Percentiles rank a stretch among this genome's conserved stretches.
phyloP scores from a whole-genome alignment of 2,888 invertebrate species.

The Orthosia gothica region DNA sequence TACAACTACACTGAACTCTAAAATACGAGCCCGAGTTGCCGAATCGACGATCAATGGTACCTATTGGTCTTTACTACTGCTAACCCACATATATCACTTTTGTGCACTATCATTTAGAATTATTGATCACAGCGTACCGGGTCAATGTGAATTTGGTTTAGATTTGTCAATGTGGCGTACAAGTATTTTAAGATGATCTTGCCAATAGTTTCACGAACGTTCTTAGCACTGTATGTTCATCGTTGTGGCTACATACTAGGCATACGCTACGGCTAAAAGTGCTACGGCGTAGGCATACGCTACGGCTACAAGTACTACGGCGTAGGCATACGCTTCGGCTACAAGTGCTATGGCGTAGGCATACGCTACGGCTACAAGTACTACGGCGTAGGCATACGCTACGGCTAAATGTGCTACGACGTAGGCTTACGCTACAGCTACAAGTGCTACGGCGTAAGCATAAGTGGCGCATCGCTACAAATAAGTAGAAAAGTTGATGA shows the following conservation, averaged over 20 bases:
- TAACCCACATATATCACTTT: slow-evolving; percentile 71
- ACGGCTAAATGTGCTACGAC: not conserved
- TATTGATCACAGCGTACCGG: slow-evolving; percentile 30
- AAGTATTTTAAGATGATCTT: not conserved
- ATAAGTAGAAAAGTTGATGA: not conserved
- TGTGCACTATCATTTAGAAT: slow-evolving; percentile 57
- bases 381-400: not conserved
- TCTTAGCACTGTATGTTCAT: not conserved
- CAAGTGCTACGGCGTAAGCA: too few species aligned
- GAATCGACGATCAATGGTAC: slow-evolving; percentile 72
- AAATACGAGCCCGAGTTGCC: slow-evolving; percentile 76
- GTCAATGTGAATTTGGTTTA: slow-evolving; percentile 3
- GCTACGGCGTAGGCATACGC: not conserved
- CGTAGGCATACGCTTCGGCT: not conserved
- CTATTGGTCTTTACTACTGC: slow-evolving; percentile 55
- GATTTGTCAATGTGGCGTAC: slow-evolving; percentile 1
- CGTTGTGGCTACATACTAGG: not conserved
- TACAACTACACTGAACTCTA: slow-evolving; percentile 79
- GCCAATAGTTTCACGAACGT: not conserved
- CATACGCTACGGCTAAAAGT: not conserved
- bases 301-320: not conserved
- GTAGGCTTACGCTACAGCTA: too few species aligned
- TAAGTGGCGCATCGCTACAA: not conserved
- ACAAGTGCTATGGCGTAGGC: not conserved
- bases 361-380: not conserved